Evolutionary conservation across 2,888 invertebrate genomes (phyloP).

Genomic region (Osedax fenrisi): DNA sequence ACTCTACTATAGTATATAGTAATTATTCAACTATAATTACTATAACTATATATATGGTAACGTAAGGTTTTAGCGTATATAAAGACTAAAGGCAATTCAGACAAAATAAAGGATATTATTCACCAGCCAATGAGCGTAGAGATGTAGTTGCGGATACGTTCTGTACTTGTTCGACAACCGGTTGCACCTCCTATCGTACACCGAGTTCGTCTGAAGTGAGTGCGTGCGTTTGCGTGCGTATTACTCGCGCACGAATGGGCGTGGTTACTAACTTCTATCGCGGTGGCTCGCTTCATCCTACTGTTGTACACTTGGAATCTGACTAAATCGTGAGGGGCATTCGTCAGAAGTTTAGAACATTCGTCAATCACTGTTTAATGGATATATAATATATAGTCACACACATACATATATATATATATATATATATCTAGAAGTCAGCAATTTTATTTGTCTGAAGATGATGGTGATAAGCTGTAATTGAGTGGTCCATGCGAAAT

Average conservation of each 20-base stretch:
- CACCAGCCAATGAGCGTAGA: conserved; percentile 38
- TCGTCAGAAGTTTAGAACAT: conserved; percentile 14
- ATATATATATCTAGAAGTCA: conserved; percentile 6
- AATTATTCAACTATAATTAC: no score
- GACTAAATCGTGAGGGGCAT: conserved; percentile 30
- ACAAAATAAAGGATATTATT: conserved; percentile 36
- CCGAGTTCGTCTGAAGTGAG: not conserved
- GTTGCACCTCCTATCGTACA: conserved; percentile 31
- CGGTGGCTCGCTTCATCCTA: not conserved
- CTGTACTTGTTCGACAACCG: conserved; percentile 32
- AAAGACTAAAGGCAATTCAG: no score
- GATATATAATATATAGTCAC: not conserved
- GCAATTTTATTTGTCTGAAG: conserved; percentile 25
- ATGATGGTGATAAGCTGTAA: conserved; percentile 25
- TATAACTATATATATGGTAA: no score
- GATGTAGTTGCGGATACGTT: conserved; percentile 32
- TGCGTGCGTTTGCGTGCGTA: not conserved
- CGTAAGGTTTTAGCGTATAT: no score
- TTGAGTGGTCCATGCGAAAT: no score
- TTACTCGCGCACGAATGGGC: not conserved
- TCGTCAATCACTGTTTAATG: not conserved
- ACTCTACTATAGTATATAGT: no score
- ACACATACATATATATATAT: not conserved
- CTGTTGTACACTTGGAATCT: conserved; percentile 33
- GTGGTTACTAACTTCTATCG: not conserved